Conservation (phyloP, 2,888 invertebrate genomes). For the Drosophila picticornis region DNA sequence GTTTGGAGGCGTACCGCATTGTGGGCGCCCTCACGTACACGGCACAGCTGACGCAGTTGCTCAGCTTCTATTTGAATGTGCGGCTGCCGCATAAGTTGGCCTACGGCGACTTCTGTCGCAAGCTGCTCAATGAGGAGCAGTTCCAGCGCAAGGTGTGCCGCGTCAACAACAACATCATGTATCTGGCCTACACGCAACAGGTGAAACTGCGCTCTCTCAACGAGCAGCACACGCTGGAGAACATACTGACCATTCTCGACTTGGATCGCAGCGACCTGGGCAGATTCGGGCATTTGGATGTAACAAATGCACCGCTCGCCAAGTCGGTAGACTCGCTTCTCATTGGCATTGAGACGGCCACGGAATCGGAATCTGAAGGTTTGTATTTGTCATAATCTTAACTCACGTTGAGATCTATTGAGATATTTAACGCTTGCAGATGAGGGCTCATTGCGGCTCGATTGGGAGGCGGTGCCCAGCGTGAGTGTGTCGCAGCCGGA, state of each 20-base stretch:
- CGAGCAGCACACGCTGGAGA: conserved; percentile 90
- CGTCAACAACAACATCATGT: conserved; percentile 92
- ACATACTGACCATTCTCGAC: conserved; percentile 90
- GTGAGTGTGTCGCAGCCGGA: conserved; percentile 74
- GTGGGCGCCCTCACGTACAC: conserved; percentile 94
- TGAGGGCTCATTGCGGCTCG: conserved; percentile 90
- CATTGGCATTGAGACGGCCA: conserved; percentile 88
- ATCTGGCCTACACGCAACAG: conserved; percentile 92
- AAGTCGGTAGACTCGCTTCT: conserved; percentile 88
- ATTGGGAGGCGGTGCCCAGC: conserved; percentile 91
- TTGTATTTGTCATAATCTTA: not conserved
- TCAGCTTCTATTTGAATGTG: conserved; percentile 93
- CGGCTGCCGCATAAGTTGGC: conserved; percentile 91
- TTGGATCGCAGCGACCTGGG: conserved; percentile 89
- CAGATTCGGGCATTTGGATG: conserved; percentile 88
- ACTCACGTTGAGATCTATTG: not conserved
- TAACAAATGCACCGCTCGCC: conserved; percentile 83
- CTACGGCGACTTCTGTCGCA: conserved; percentile 90
- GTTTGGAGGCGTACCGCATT: conserved; percentile 90
- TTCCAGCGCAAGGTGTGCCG: conserved; percentile 91
- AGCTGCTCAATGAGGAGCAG: conserved; percentile 88
- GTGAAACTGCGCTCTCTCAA: conserved; percentile 88
- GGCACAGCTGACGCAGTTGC: conserved; percentile 92
- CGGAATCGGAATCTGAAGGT: conserved; percentile 90
- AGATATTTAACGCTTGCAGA: conserved; percentile 55